Conservation (phyloP, 2,888 invertebrate species). For the Trissonchulus sp. region DNA sequence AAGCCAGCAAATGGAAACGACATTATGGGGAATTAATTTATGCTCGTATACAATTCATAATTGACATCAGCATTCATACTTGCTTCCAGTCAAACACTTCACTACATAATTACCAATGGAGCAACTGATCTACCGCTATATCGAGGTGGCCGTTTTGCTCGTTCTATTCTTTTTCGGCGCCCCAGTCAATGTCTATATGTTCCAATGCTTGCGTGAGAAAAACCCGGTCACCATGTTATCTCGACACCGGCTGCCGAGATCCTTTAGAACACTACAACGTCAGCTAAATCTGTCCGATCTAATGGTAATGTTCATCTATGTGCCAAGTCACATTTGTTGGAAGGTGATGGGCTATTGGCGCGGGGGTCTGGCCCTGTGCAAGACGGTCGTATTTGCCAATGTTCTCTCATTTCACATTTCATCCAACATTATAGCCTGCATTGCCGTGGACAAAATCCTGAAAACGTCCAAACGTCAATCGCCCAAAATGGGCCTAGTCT, state of each 20-base stretch:
- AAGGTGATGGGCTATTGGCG: conserved; percentile 16
- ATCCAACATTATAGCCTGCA: conserved; percentile 19
- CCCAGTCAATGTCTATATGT: conserved; percentile 22
- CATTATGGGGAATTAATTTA: no score
- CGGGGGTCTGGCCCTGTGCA: background rate
- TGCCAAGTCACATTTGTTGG: conserved; percentile 6
- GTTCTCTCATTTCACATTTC: conserved; percentile 23
- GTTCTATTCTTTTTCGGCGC: conserved; percentile 14
- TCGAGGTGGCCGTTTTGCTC: background rate
- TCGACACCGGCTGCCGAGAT: background rate
- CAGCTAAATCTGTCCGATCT: conserved; percentile 22
- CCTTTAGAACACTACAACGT: conserved; percentile 9
- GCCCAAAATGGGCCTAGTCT: background rate
- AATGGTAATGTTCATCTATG: conserved; percentile 17
- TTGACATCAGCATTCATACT: no score
- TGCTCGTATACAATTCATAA: no score
- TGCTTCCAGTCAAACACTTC: no score
- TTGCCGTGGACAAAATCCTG: conserved; percentile 16
- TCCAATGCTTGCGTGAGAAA: conserved; percentile 9
- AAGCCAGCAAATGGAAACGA: no score
- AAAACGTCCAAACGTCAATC: background rate
- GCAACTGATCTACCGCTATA: background rate
- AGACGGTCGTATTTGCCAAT: background rate
- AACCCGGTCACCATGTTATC: background rate
- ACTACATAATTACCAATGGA: no score